Evolutionary conservation across 2,888 invertebrate genomes (phyloP).

Genomic region (Philereme vetulata): DNA sequence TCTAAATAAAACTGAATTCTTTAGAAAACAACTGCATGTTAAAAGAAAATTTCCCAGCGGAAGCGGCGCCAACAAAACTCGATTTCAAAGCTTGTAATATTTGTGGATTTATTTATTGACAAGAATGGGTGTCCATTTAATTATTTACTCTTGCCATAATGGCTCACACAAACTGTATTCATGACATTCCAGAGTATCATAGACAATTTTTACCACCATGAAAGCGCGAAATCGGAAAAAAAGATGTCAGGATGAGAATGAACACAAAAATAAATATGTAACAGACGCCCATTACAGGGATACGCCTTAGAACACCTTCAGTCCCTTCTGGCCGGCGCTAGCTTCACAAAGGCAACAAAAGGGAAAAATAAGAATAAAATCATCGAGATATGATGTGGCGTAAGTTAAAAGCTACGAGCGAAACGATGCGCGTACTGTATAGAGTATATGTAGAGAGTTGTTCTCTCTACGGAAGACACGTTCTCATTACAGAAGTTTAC

Average conservation of each 20-base stretch:
- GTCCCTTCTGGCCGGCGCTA: conserved; percentile 80
- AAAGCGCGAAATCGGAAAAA: conserved; percentile 74
- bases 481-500: no score
- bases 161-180: conserved; percentile 6
- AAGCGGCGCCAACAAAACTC: no score
- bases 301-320: conserved; percentile 78
- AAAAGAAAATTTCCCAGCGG: no score
- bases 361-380: conserved; percentile 71
- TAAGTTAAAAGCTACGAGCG: conserved; percentile 41
- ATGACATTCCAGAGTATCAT: conserved; percentile 22
- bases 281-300: conserved; percentile 72
- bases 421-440: no score
- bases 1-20: no score
- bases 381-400: conserved; percentile 45
- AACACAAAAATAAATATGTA: conserved; percentile 83
- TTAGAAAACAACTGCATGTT: no score
- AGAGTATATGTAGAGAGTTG: no score
- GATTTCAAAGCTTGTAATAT: background rate
- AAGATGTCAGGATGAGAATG: conserved; percentile 78
- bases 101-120: conserved; percentile 3
- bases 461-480: no score
- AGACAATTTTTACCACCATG: conserved; percentile 61
- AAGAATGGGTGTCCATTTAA: conserved; percentile 6
- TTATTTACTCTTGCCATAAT: conserved; percentile 11
- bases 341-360: conserved; percentile 79